Base-by-base conservation (phyloP, 2,888 invertebrate species). In the Xylota segnis region DNA sequence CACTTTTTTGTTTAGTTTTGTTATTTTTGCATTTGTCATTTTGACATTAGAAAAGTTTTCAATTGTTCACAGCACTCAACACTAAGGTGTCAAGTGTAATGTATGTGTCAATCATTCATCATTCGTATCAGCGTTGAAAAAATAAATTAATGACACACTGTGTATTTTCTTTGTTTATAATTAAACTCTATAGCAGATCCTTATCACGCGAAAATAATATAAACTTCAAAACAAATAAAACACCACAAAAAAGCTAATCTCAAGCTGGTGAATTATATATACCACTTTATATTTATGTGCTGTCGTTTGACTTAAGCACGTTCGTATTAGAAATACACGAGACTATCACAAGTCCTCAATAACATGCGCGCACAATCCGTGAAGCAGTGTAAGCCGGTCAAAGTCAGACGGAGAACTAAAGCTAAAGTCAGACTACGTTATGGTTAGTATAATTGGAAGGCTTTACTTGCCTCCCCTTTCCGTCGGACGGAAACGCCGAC, bases 401-500 rank as follows among this genome's bases (percentile, higher is more conserved):
- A 81, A 81, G 76, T 81, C 84, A 81, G 66, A 71, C 81, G 56
- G 71, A 76, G 65, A 86, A 86, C 84, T 86, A 76, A 86, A 76
- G 71, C 66, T 81, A 66, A 63, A 74, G 47, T 23, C 23, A 23
- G 23, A 23, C 27, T 47, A 40, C 75, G 47, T 52, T 66, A 40
- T 12, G 29, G 32, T 47, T 54, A 63, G 23, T 23, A 23, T 23
- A 23, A 23, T 23, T 50, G 65, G 63, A 74, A 74, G 75, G 63
- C 83, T 84, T 84, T 63, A 29, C 70, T 74, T 84, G 78, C 54
- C 74, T 70, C 78, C 78, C 32, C 34, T 14, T 0, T 23, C 4
- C 9, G n/a, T n/a, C 18, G 2, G 37, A 29, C 40, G 6, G 7
- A 9, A 9, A n/a, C 40, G 40, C 2, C 40, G 40, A 43, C 32